Evolutionary conservation across 2,113 vertebrate genomes (phyloP), one percentile per base, ranked within the genome.

Genomic region (Salminus brasiliensis): DNA sequence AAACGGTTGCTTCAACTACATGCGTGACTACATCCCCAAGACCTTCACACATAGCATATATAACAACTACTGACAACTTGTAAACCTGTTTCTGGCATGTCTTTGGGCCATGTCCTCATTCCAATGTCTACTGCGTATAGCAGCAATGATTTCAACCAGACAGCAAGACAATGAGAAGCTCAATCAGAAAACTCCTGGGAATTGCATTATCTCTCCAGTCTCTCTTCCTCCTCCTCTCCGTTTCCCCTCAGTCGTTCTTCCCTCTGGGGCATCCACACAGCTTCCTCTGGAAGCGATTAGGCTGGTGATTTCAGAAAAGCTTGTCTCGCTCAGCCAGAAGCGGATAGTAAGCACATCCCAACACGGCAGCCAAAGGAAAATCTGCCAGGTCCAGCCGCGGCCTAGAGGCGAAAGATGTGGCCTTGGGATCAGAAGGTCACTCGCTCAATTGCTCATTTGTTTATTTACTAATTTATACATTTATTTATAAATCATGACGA

Each of bases 261-360:
- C 59, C 53, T 59, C 16, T 27, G 15, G 36, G 34, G 7, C 41
- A 59, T 23, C 62, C 45, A 29, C n/a, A 52, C 53, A 4, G 30
- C 36, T 62, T 30, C 47, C 70, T 69, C 47, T 53, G 57, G 45
- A 68, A 39, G 53, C 63, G 70, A 78, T 82, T 82, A 69, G 3
- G 18, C 70, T 68, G 65, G 53, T 52, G 45, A 74, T 62, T 69
- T 62, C 39, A 63, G 18, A 43, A 65, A 68, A 60, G 32, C 45
- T 60, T 5, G 5, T 70, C 23, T 47, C 32, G 52, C 75, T 53
- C 70, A 25, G 81, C 3, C 5, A 73, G 69, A 57, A 73, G 70
- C 23, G 3, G 36, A 36, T 52, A 18, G 69, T 78, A 39, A 74
- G 69, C 74, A 67, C 62, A 23, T 45, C 29, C 34, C 39, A 6